A percentile compares a stretch with the other conserved stretches of the same genome.
Conservation (phyloP, 1,140 invertebrate species). For the Papilio machaon region DNA sequence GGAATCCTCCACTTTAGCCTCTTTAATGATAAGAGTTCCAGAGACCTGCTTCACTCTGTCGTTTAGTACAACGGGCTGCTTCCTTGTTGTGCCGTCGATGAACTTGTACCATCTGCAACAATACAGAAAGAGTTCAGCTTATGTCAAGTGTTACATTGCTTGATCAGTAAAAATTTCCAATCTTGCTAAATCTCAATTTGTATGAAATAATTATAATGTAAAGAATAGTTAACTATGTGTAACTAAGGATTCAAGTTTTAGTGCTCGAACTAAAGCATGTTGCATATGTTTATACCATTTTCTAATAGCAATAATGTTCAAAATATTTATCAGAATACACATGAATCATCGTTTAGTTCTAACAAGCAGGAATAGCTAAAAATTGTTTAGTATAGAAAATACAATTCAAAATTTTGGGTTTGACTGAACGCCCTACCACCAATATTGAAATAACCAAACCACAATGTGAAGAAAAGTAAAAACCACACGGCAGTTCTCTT, state of each 20-base stretch:
- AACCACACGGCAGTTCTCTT: slow-evolving; percentile 16
- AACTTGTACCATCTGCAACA: slow-evolving; percentile 96
- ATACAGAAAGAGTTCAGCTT: slow-evolving; percentile 71
- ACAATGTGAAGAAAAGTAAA: slow-evolving; percentile 13
- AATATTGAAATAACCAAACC: slow-evolving; percentile 23
- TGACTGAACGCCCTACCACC: slow-evolving; percentile 20
- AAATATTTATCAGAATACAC: background rate
- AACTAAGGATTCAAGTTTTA: slow-evolving; percentile 23
- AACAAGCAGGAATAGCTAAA: background rate
- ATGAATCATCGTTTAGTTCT: background rate
- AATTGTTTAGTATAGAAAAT: background rate
- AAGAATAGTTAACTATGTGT: slow-evolving; percentile 21
- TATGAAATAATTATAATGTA: slow-evolving; percentile 9
- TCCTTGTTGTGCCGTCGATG: slow-evolving; percentile 91
- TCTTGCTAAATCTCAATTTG: background rate
- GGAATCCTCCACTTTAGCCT: slow-evolving; percentile 94
- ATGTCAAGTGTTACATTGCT: background rate
- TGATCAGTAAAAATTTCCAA: background rate
- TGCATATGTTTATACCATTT: background rate
- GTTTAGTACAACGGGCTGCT: slow-evolving; percentile 91
- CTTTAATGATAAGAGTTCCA: slow-evolving; percentile 95
- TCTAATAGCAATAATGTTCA: background rate
- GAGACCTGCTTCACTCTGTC: slow-evolving; percentile 96
- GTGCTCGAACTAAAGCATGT: slow-evolving; percentile 21
- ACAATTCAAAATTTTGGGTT: background rate